phyloP scores from a whole-genome alignment of 2,888 invertebrate genomes.

The Dichetophora obliterata region DNA sequence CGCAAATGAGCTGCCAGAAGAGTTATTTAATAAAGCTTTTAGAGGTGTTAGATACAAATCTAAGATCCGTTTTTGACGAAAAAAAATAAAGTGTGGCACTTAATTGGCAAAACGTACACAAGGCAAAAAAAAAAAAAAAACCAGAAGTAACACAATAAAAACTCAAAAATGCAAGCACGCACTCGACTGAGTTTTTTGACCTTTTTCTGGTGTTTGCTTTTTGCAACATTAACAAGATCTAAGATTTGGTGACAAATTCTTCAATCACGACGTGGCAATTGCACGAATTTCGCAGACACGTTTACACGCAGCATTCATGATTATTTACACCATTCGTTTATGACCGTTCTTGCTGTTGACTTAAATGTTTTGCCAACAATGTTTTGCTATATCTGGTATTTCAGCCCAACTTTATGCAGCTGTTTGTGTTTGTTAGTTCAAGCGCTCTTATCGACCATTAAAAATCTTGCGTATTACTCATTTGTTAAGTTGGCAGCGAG shows the following conservation, averaged over 20 bases:
- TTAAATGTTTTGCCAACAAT: too few relatives aligned
- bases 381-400: too few relatives aligned
- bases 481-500: too few relatives aligned
- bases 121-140: not conserved
- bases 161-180: slow-evolving; percentile 1
- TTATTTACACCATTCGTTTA: too few relatives aligned
- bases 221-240: not conserved
- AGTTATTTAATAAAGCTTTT: not conserved
- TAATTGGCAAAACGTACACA: not conserved
- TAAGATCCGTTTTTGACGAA: not conserved
- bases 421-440: too few relatives aligned
- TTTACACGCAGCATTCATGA: too few relatives aligned
- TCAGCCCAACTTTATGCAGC: too few relatives aligned
- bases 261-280: not conserved
- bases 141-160: too few relatives aligned
- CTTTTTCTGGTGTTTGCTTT: not conserved
- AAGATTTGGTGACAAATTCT: not conserved
- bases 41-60: not conserved
- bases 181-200: not conserved
- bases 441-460: too few relatives aligned
- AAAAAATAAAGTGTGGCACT: not conserved
- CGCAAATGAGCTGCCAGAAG: not conserved
- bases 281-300: too few relatives aligned
- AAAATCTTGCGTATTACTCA: too few relatives aligned
- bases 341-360: too few relatives aligned